A percentile compares a stretch with the other conserved stretches of the same genome.
Evolutionary conservation across 2,797 vertebrate species (phyloP).

Genomic region (Xiphorhynchus erythropygius): DNA sequence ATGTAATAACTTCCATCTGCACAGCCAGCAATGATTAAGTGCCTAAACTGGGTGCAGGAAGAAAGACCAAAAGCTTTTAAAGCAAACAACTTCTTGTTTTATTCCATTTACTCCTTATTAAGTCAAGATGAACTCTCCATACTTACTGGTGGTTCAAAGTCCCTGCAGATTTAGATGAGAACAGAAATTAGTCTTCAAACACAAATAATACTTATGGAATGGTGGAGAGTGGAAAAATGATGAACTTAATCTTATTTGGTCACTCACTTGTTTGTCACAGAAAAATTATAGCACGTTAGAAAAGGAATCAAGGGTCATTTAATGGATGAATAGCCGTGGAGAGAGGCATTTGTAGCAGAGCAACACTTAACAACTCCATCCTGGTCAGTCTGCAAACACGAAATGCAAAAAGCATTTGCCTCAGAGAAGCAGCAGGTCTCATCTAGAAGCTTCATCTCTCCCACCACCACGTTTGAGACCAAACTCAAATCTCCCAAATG

Average conservation of each 20-base stretch:
- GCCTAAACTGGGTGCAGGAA: neutral
- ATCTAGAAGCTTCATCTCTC: neutral
- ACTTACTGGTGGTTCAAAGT: neutral
- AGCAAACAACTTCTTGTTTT: neutral
- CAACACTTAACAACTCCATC: neutral
- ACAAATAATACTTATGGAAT: neutral
- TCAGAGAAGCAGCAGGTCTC: neutral
- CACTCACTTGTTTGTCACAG: neutral
- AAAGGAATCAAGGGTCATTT: neutral
- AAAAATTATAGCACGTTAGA: neutral
- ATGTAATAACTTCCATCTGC: slow-evolving; percentile 20
- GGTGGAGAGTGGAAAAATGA: neutral
- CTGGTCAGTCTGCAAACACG: neutral
- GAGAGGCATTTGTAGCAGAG: neutral
- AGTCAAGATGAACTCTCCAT: neutral
- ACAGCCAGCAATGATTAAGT: neutral
- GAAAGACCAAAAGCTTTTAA: slow-evolving; percentile 1
- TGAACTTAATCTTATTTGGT: neutral
- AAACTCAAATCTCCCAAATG: neutral
- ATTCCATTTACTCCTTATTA: neutral
- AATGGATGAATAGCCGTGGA: neutral
- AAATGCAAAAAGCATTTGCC: neutral
- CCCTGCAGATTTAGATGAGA: neutral
- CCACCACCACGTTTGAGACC: neutral
- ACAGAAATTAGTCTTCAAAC: neutral